These are phyloP conservation scores for Mus pahari DNA, from an alignment of 2,113 vertebrate genomes.

Conservation along the genomic window DNA sequence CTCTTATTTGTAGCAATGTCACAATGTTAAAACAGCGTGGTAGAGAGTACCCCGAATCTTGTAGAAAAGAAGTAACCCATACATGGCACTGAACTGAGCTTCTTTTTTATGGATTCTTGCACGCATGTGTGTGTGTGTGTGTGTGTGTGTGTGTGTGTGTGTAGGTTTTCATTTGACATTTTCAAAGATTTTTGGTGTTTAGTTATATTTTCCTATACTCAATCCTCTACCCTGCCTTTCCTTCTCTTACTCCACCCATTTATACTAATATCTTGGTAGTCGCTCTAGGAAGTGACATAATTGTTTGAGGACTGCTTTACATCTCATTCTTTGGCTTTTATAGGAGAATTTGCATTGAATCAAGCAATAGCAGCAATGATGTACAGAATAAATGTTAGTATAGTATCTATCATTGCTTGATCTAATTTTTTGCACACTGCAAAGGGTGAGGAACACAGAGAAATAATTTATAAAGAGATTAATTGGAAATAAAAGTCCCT, in stretches of 20 bases:
- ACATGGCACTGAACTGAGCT: background rate
- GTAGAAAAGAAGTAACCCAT: background rate
- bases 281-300: background rate
- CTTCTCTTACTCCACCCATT: too few relatives aligned
- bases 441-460: background rate
- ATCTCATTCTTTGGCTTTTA: constrained; percentile 4
- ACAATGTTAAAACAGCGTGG: background rate
- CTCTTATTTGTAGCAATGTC: background rate
- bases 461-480: constrained; percentile 36
- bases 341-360: background rate
- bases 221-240: background rate
- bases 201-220: background rate
- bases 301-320: background rate
- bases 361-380: background rate
- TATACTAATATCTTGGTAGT: background rate
- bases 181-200: background rate
- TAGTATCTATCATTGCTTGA: background rate
- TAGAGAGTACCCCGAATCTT: background rate
- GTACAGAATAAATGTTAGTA: background rate
- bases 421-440: background rate
- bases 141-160: background rate
- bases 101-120: background rate
- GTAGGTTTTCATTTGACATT: background rate
- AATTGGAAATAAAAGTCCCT: constrained; percentile 7
- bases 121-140: background rate